These are phyloP conservation scores for Dione vanillae DNA, from an alignment of 2,888 invertebrate genomes.

Conservation along the genomic window DNA sequence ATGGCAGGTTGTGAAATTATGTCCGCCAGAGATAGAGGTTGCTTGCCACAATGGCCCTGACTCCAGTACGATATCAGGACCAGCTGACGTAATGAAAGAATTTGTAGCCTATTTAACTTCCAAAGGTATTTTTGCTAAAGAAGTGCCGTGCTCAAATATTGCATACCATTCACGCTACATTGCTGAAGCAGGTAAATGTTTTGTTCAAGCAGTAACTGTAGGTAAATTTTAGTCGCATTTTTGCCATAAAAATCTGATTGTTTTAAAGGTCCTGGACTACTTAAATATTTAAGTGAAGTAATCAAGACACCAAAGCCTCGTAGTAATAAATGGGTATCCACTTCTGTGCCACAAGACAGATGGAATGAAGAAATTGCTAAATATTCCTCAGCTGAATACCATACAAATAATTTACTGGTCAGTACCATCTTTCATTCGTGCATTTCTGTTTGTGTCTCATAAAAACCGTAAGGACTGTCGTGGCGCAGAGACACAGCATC, in stretches of 20 bases:
- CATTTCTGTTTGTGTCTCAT: not conserved
- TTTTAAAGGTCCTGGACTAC: constrained; percentile 74
- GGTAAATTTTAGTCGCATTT: not conserved
- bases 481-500: too few relatives aligned
- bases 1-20: constrained; percentile 59
- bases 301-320: constrained; percentile 86
- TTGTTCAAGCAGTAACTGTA: not conserved
- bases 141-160: constrained; percentile 89
- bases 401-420: constrained; percentile 91
- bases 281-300: constrained; percentile 82
- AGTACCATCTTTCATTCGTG: constrained; percentile 43
- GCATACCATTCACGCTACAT: constrained; percentile 96
- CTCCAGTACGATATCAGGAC: constrained; percentile 92
- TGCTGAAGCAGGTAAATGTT: constrained; percentile 80
- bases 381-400: constrained; percentile 91
- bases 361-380: constrained; percentile 81
- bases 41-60: constrained; percentile 92
- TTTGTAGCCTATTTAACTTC: constrained; percentile 80
- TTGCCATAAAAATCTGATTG: not conserved
- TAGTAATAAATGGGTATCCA: constrained; percentile 90
- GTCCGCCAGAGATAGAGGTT: constrained; percentile 86
- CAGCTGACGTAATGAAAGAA: constrained; percentile 83
- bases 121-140: constrained; percentile 69
- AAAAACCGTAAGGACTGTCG: too few relatives aligned
- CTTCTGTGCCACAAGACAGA: constrained; percentile 87